Evolutionary conservation across 2,888 invertebrate species (phyloP), one percentile per base, ranked within the genome.

Genomic region (Craniophora ligustri): DNA sequence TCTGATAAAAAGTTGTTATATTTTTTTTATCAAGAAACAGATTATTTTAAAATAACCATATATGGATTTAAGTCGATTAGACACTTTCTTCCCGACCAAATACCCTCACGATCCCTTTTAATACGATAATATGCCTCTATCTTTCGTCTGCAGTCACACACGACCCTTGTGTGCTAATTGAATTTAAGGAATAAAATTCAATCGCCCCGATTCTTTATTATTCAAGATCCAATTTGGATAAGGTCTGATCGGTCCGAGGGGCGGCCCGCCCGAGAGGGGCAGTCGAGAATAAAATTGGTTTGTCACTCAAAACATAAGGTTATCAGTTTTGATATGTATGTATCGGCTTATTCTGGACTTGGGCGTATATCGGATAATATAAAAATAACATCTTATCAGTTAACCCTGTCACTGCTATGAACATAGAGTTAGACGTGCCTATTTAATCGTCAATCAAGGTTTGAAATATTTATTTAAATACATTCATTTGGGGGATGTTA

Each of bases 221-320:
- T 93, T 94, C 94, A 93, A 93, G 94, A 94, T 94, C 93, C 94
- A 94, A 94, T 94, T 94, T 94, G 94, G 94, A 94, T 94, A 94
- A 93, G 92, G 92, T 89, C 90, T 92, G 92, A 92, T 92, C 92
- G 92, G 92, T 87, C 90, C 87, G 82, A 78, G 84, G 85, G 84
- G 78, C 72, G 83, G 66, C 66, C 71, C 82, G 82, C 78, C 75
- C 72, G 79, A 76, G 77, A 82, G 87, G 90, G 91, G 89, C 88
- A 91, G 87, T 85, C 87, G 89, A 88, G 90, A 92, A 92, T 92
- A 91, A 92, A 93, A 93, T 93, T 93, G 92, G 92, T 92, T 92
- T 93, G 92, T 93, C 93, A 93, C 92, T 93, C 92, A 92, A 93
- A 93, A 92, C 92, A 93, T 91, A 92, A 91, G 92, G 90, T 89